A percentile compares a stretch with the other conserved stretches of the same genome.
phyloP scores from a whole-genome alignment of 30 jellyfish, hydroid and myxozoan genomes.

The Thelohanellus kitauei region DNA sequence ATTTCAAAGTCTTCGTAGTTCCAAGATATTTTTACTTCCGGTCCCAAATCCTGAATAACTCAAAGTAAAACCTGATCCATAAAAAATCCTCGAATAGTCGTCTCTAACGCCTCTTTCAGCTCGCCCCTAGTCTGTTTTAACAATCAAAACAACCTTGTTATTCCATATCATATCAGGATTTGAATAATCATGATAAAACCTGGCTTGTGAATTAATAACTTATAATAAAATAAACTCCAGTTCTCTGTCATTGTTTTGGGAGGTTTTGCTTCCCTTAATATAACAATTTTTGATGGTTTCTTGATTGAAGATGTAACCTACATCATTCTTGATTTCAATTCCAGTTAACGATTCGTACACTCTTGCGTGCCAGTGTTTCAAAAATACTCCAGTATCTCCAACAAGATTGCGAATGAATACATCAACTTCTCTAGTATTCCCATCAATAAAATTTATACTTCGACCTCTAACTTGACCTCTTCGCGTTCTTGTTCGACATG shows the following conservation, averaged over 20 bases:
- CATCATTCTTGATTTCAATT: no score
- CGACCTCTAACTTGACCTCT: no score
- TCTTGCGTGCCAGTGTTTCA: background rate
- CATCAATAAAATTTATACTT: no score
- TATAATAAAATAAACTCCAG: slow-evolving; percentile 50
- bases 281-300: no score
- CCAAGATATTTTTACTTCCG: slow-evolving; percentile 57
- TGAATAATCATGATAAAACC: slow-evolving; percentile 32
- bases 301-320: no score
- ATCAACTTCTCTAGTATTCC: no score
- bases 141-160: slow-evolving; percentile 14
- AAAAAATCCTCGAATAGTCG: slow-evolving; percentile 43
- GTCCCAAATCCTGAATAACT: slow-evolving; percentile 28
- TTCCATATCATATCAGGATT: slow-evolving; percentile 56
- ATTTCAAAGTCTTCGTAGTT: slow-evolving; percentile 77
- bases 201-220: slow-evolving; percentile 11
- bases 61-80: slow-evolving; percentile 33
- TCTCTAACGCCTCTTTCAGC: slow-evolving; percentile 46
- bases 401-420: no score
- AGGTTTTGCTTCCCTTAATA: no score
- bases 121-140: slow-evolving; percentile 53
- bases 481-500: no score
- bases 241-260: slow-evolving; percentile 51
- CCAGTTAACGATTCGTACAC: no score
- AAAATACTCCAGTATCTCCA: background rate